Base-by-base conservation (phyloP, 1,140 invertebrate species). In the Achroia grisella region DNA sequence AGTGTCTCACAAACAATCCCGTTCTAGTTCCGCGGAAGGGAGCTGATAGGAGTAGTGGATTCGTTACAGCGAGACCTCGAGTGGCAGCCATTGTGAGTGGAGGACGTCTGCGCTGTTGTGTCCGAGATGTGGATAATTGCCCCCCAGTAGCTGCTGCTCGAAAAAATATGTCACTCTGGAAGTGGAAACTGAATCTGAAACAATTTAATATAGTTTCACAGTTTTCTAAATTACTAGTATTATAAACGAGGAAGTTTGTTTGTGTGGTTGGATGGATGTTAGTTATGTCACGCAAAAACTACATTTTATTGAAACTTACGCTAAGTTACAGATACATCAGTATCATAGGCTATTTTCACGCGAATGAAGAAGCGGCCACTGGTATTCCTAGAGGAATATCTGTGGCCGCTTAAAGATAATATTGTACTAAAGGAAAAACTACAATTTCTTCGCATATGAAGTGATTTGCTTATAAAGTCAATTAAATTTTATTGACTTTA, bases 81-180 rank as follows among this genome's bases (percentile, higher is more conserved):
- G 79, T 73, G 75, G 55, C 58, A 57, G 51, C 72, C 66, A 81
- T 83, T 81, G 76, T 81, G 76, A 71, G 45, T 77, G 56, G 68
- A 82, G 78, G 51, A 73, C 72, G 72, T 74, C 72, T 74, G 69
- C 64, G 61, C 68, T 56, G 74, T 78, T 77, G 70, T 79, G 76
- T 79, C 74, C 76, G 74, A 79, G 72, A 79, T 74, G 71, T 69
- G 63, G 68, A 71, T 81, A 83, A 83, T 81, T 83, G 79, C 77
- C 73, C 69, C 66, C 65, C 63, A 12, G 39, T 32, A 59, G 53
- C 62, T 65, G 51, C 58, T 6, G 9, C 17, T 2, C 17, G 17
- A 23, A 23, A 23, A 23, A 23, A 23, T 23, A 23, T 29, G 39
- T 1, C 8, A 30, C 15, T 13, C 28, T 29, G 13, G 4, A 30